Base-by-base conservation (phyloP, 2,113 vertebrate species). In the Cinclus mexicanus region DNA sequence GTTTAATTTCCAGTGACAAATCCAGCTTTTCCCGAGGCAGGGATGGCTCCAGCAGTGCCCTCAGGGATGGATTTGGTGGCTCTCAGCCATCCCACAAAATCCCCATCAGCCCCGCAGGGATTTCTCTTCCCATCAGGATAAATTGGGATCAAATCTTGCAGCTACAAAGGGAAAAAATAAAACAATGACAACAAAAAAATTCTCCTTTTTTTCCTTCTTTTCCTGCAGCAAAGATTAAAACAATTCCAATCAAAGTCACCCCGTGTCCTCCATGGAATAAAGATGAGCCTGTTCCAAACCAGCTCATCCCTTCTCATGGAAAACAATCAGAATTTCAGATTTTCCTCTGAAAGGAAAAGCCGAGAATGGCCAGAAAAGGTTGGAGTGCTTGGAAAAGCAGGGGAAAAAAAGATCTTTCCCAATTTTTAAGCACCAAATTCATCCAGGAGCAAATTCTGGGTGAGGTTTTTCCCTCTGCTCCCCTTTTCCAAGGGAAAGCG, bases 1-100 rank as follows among this genome's bases (percentile, higher is more conserved):
- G 70, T 95, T 82, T 87, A 90, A 95, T 93, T 90, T 77, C 70
- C 68, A 70, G 57, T 72, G 90, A 90, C 82, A 84, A 85, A 96
- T 79, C 77, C 60, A 0, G 23, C 26, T 61, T 9, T 67, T 84
- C 72, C 83, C 0, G 0, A 33, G 77, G 67, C 29, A 18, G 71
- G 74, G 72, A 59, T 3, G n/a, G 59, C 65, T 89, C 50, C 16
- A 10, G 50, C 50, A 52, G 50, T 6, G 10, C 50, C 64, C 55
- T n/a, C 29, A 19, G 71, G 74, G 72, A 49, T 8, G 35, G 29
- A 24, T 91, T 60, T 81, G 44, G 63, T 13, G 37, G 60, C 72
- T 75, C 82, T 89, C 23, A 5, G 72, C 81, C 61, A 44, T 55
- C 61, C 28, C 14, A 77, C 41, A 56, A 83, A 71, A 93, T 52